Base-by-base conservation (phyloP, 2,113 vertebrate genomes). In the Emydocephalus ijimae region DNA sequence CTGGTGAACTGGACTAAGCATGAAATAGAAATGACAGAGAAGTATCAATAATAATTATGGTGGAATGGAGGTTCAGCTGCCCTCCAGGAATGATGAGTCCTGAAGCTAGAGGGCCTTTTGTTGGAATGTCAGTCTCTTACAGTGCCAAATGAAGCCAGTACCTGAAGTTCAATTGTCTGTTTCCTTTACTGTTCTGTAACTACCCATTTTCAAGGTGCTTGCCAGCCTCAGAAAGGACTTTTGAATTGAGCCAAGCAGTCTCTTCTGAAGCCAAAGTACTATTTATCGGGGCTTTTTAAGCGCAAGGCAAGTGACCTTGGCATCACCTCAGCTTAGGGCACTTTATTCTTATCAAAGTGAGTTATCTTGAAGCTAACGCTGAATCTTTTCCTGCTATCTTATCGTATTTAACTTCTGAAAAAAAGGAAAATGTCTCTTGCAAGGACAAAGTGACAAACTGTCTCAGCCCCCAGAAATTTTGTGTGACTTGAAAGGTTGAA, bases 281-380 rank as follows among this genome's bases (percentile, higher is more conserved):
- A 96, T 95, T 96, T 96, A 96, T 96, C 96, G 95, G 96, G 95
- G 90, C 94, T 96, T 97, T 96, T 93, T 11, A 57, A 95, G 96
- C n/a, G 7, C 95, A 95, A 95, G 94, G 96, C 96, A 97, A 97
- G 95, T 97, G 97, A 97, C 97, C 97, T 97, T 97, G 97, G 95
- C 95, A 93, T 93, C 95, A 95, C 96, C 96, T 97, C 95, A 95
- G 97, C 96, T 96, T 52, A 96, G 95, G 96, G 95, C 95, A 96
- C 86, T 74, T 93, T 95, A 92, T 93, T 96, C 94, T 97, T 96
- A 96, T 94, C 95, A 45, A 91, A 92, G 92, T 91, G 95, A 97
- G 94, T 97, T 97, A 95, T 93, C 57, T 90, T 95, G 93, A 97
- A 96, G 95, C 95, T 95, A 96, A 95, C 91, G 95, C 95, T 87